A percentile compares a stretch with the other conserved stretches of the same genome.
These are phyloP conservation scores for Globia sparganii DNA, from an alignment of 2,888 invertebrate species.

Conservation along the genomic window DNA sequence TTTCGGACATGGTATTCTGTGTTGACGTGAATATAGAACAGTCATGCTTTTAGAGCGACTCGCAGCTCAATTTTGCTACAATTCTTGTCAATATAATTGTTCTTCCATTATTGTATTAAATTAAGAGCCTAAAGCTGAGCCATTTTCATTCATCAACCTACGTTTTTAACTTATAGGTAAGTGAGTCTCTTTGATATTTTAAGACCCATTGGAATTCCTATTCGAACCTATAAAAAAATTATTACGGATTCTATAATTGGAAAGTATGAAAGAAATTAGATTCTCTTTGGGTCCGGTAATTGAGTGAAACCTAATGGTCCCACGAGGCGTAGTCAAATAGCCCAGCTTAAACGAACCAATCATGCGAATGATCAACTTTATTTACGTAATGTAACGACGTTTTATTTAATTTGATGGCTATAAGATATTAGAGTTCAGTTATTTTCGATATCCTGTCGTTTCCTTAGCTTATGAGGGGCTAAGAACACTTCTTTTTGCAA, in stretches of 20 bases:
- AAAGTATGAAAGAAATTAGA: conserved; percentile 57
- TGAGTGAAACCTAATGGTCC: conserved; percentile 64
- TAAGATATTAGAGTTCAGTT: neutral
- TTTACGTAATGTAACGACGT: conserved; percentile 51
- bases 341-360: conserved; percentile 52
- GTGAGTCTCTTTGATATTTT: conserved; percentile 11
- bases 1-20: conserved; percentile 26
- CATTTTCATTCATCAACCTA: neutral
- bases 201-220: conserved; percentile 13
- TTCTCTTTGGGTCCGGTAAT: conserved; percentile 58
- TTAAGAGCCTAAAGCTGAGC: neutral
- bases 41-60: neutral
- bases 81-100: too few species aligned
- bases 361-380: conserved; percentile 50
- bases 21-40: conserved; percentile 14
- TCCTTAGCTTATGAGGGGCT: neutral
- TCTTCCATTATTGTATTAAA: neutral
- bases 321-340: conserved; percentile 61
- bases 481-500: neutral
- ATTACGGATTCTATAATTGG: conserved; percentile 39
- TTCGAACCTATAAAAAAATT: conserved; percentile 8
- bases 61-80: neutral
- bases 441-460: conserved; percentile 14
- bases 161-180: neutral
- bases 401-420: conserved; percentile 31